phyloP scores from a whole-genome alignment of 2,113 vertebrate genomes.

The Myotis davidii region DNA sequence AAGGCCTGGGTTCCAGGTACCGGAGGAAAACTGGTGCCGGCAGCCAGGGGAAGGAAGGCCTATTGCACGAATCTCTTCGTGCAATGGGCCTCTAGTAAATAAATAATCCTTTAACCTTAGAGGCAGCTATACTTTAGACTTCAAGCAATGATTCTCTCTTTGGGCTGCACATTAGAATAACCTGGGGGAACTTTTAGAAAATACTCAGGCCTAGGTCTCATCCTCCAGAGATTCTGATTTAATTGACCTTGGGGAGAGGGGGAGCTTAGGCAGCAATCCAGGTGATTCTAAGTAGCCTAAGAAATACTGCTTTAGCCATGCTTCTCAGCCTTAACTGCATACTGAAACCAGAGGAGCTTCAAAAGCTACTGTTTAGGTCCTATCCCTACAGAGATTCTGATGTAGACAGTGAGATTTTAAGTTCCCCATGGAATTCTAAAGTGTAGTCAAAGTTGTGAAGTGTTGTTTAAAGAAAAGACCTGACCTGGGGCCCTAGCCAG shows the following conservation, averaged over 20 bases:
- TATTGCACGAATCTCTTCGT: too few species aligned
- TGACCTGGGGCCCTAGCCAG: background rate
- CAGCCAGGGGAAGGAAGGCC: too few species aligned
- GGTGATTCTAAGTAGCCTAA: constrained; percentile 6
- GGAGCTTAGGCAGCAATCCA: background rate
- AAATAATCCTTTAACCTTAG: background rate
- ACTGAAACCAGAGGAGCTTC: background rate
- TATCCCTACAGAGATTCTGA: background rate
- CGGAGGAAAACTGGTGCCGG: too few species aligned
- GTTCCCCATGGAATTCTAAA: background rate
- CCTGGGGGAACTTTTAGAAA: background rate
- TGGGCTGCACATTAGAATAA: background rate
- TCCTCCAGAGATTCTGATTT: background rate
- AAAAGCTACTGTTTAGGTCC: constrained; percentile 1
- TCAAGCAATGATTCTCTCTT: background rate
- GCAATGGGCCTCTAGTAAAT: background rate
- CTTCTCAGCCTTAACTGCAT: background rate
- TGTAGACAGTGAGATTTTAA: background rate
- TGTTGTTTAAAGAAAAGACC: constrained; percentile 24
- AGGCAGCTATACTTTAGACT: background rate
- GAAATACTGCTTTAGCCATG: background rate
- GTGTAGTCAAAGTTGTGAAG: background rate
- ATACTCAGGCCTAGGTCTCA: background rate
- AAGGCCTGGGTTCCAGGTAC: too few species aligned
- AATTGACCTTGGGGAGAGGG: background rate